A percentile compares a stretch with the other conserved stretches of the same genome.
Evolutionary conservation across 2,888 invertebrate genomes (phyloP).

Genomic region (Galerucella pusilla): DNA sequence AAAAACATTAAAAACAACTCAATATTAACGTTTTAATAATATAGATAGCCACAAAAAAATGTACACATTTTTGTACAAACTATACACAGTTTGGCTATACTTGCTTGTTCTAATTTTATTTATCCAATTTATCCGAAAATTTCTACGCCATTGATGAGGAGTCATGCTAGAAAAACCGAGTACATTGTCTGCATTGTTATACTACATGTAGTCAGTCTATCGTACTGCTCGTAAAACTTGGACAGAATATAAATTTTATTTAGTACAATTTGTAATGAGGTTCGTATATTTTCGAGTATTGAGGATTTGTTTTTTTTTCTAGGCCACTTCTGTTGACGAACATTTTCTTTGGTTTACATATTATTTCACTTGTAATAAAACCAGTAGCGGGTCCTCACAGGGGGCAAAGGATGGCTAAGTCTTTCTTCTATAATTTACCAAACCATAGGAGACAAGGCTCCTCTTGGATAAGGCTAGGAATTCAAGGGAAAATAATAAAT

Average conservation of each 20-base stretch:
- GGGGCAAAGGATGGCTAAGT: no score
- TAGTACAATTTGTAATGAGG: slow-evolving; percentile 38
- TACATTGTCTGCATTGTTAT: slow-evolving; percentile 30
- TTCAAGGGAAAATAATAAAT: no score
- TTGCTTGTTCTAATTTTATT: background rate
- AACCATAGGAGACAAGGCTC: no score
- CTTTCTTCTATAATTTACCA: no score
- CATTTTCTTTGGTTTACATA: slow-evolving; percentile 1
- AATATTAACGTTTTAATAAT: no score
- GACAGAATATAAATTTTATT: slow-evolving; percentile 41
- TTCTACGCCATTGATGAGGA: slow-evolving; percentile 15
- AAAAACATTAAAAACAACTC: no score
- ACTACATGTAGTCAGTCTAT: slow-evolving; percentile 31
- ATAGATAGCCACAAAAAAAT: no score
- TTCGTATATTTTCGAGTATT: slow-evolving; percentile 32
- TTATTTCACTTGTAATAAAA: background rate
- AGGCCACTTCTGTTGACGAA: slow-evolving; percentile 16
- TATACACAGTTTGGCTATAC: no score
- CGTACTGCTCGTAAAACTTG: slow-evolving; percentile 37
- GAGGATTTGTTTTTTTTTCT: slow-evolving; percentile 30
- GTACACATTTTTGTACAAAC: no score
- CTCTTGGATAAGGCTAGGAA: no score
- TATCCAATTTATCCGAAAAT: background rate
- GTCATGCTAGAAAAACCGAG: slow-evolving; percentile 30
- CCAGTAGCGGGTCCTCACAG: background rate